Evolutionary conservation across 2,888 invertebrate species (phyloP), one percentile per base, ranked within the genome.

Genomic region (Oscheius myriophilus): DNA sequence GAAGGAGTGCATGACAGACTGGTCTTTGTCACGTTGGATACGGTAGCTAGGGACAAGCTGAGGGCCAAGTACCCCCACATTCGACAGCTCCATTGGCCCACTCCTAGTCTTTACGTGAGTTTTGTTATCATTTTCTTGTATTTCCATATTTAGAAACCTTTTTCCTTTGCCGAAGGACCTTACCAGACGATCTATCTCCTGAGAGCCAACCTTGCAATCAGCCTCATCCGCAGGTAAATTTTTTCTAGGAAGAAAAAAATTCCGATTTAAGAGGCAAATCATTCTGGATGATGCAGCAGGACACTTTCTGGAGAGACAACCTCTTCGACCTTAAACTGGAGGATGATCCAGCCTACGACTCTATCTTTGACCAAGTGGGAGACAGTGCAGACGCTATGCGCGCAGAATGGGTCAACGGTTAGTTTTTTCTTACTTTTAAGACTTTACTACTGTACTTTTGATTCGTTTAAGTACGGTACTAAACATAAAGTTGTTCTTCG

Each of bases 221-320:
- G 79, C 18, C 72, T 85, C 26, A 69, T 86, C 33, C 78, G 79
- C 69, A 70, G 72, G 73, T 59, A 14, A 45, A 43, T 23, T 21
- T 21, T 49, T 6, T 49, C 11, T 9, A 7, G 2, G 3, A 6
- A 2, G 11, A 57, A 11, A 12, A 39, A 18, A 49, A 9, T 7
- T 21, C 7, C 4, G 16, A 21, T 65, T 70, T 52, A 55, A 73
- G 78, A 41, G 84, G 84, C 43, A 84, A 82, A 67, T 81, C 82
- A 14, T 86, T 85, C 73, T 85, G 85, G 85, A 85, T 85, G 85
- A 85, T 86, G 85, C 85, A 85, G 66, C 85, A 85, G 55, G 79
- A 79, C 52, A 79, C 79, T 2, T 79, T 75, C 46, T 79, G 79
- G 79, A 55, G 79, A 6, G 74, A 80, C 57, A 83, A 80, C 58